phyloP scores from a whole-genome alignment of 1,140 invertebrate species.

The Lordiphosa collinella region DNA sequence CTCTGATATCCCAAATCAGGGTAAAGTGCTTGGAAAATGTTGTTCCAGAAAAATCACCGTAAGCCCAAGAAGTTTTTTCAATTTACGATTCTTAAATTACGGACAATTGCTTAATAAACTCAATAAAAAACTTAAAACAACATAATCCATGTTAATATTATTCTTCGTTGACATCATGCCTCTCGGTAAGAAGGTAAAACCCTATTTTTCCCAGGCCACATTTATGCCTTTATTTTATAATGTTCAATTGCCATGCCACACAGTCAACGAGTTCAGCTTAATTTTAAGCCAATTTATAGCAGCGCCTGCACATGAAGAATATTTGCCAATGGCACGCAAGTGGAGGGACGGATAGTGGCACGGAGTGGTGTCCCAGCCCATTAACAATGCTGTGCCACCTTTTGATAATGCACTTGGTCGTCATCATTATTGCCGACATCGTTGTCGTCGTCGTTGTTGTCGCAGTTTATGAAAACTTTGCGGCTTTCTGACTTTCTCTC shows the following conservation, averaged over 20 bases:
- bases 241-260: conserved; percentile 32
- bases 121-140: too few species aligned
- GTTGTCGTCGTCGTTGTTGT: background rate
- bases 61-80: too few species aligned
- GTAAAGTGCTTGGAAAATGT: too few species aligned
- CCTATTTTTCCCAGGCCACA: background rate
- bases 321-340: conserved; percentile 37
- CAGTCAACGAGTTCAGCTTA: conserved; percentile 32
- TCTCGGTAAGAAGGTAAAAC: background rate
- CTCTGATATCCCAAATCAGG: too few species aligned
- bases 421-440: conserved; percentile 1
- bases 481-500: conserved; percentile 28
- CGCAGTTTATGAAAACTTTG: conserved; percentile 44
- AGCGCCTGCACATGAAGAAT: conserved; percentile 30
- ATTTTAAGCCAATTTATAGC: conserved; percentile 49
- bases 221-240: conserved; percentile 17
- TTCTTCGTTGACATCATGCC: too few species aligned
- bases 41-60: too few species aligned
- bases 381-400: conserved; percentile 7
- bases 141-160: too few species aligned
- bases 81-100: too few species aligned
- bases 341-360: background rate
- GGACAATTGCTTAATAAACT: too few species aligned
- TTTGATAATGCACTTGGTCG: conserved; percentile 10
- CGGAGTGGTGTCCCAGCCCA: background rate